Percentiles rank a stretch among this genome's conserved stretches.
These are phyloP conservation scores for Perodicticus potto DNA, from an alignment of 2,797 vertebrate genomes.

Conservation along the genomic window DNA sequence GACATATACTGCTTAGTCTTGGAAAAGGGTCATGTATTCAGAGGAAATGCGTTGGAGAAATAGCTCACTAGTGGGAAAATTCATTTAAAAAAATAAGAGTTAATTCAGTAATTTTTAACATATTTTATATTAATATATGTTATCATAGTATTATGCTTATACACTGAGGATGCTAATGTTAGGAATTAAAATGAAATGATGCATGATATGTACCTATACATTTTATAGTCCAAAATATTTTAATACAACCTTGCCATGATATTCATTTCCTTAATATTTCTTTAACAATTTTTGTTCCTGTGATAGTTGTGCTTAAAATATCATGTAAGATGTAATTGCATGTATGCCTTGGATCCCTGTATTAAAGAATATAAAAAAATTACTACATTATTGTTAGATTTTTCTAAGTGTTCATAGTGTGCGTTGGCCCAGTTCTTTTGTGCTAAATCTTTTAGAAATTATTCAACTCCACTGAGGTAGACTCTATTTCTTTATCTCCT, in stretches of 20 bases:
- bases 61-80: background rate
- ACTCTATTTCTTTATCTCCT: slow-evolving; percentile 83
- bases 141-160: background rate
- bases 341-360: slow-evolving; percentile 38
- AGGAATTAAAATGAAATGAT: slow-evolving; percentile 28
- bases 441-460: slow-evolving; percentile 84
- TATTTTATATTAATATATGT: background rate
- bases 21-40: background rate
- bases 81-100: background rate
- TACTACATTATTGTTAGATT: slow-evolving; percentile 67
- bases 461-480: slow-evolving; percentile 77
- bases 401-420: slow-evolving; percentile 32
- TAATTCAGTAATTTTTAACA: background rate
- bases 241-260: slow-evolving; percentile 1
- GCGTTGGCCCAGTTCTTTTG: slow-evolving; percentile 75
- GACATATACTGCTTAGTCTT: background rate
- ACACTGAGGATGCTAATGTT: background rate
- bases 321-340: slow-evolving; percentile 63
- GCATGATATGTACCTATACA: accelerated
- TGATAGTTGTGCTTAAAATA: slow-evolving; percentile 67
- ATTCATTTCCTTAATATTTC: slow-evolving; percentile 37
- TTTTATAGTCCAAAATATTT: slow-evolving; percentile 13
- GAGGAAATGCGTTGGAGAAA: slow-evolving; percentile 11
- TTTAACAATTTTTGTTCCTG: slow-evolving; percentile 52
- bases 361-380: slow-evolving; percentile 57